Percentiles rank a stretch among this genome's conserved stretches.
Conservation (phyloP, 1,140 invertebrate species). For the Potamilus streckersoni region DNA sequence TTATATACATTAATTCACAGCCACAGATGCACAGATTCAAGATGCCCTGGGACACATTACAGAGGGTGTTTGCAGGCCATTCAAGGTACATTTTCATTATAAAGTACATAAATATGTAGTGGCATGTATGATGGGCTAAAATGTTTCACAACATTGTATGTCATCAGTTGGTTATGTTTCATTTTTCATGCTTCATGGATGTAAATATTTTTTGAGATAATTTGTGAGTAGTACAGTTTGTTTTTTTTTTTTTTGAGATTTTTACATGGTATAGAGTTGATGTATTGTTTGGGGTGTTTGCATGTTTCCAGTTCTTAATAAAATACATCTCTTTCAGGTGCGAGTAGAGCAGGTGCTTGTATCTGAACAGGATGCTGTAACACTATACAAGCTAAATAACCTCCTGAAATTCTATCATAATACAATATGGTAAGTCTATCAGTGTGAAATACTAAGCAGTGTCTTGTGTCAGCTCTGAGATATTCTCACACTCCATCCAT, state of each 20-base stretch:
- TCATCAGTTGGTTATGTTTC: too few relatives aligned
- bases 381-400: slow-evolving; percentile 88
- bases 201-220: too few relatives aligned
- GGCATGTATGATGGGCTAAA: too few relatives aligned
- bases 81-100: slow-evolving; percentile 74
- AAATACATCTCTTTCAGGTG: slow-evolving; percentile 66
- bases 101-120: too few relatives aligned
- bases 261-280: neutral
- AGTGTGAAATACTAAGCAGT: too few relatives aligned
- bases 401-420: slow-evolving; percentile 89
- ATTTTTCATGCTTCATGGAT: too few relatives aligned
- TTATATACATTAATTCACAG: slow-evolving; percentile 30
- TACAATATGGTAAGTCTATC: slow-evolving; percentile 76
- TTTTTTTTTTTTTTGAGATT: too few relatives aligned
- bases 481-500: too few relatives aligned
- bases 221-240: too few relatives aligned
- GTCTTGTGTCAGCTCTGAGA: too few relatives aligned
- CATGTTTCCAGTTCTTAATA: neutral
- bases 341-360: slow-evolving; percentile 91
- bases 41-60: slow-evolving; percentile 78
- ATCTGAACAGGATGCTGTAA: slow-evolving; percentile 82
- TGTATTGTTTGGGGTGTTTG: neutral
- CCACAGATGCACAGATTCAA: slow-evolving; percentile 73
- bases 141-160: too few relatives aligned
- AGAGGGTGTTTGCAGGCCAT: slow-evolving; percentile 90